Base-by-base conservation (phyloP, 2,797 vertebrate species). In the Anomalospiza imberbis region DNA sequence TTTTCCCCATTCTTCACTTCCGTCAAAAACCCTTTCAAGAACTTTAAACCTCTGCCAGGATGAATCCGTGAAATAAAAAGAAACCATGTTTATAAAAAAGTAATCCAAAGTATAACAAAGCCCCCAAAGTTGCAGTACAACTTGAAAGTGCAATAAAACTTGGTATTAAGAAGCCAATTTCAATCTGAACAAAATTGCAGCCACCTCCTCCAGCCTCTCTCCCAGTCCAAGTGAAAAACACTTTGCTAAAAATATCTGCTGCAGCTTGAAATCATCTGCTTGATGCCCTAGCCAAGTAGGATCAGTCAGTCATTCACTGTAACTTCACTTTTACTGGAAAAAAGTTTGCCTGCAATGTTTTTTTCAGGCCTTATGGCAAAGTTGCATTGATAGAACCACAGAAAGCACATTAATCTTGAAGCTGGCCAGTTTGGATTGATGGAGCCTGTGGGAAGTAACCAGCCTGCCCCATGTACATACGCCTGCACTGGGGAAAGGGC, bases 21-120 rank as follows among this genome's bases (percentile, higher is more conserved):
- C 2, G 97, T 98, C 93, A 99, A 98, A 97, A 99, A 99, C 89
- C 99, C 99, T 94, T 99, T 99, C 96, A 99, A 98, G 98, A 99
- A 99, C 96, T 99, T 99, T 58, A 99, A 98, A 88, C 99, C 99
- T 96, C 99, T 98, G 94, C 36, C 48, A 86, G 40, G 54, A 85
- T 29, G 21, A 91, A 75, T n/a, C 38, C 77, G 88, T 3, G 6
- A 94, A 91, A 94, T 38, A 88, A 68, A 84, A 91, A 77, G 19
- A 88, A 82, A 72, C 5, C 31, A 72, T 7, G 5, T 72, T 83
- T 70, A 74, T 45, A 61, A 80, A 17, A 55, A 89, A 85, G 70
- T 53, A 88, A 55, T 13, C 12, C 24, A 6, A 82, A 90, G 22
- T 10, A 40, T 25, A 90, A 73, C 19, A 79, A 87, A 88, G 21